Base-by-base conservation (phyloP, 2,113 vertebrate species). In the Dicrurus megarhynchus region DNA sequence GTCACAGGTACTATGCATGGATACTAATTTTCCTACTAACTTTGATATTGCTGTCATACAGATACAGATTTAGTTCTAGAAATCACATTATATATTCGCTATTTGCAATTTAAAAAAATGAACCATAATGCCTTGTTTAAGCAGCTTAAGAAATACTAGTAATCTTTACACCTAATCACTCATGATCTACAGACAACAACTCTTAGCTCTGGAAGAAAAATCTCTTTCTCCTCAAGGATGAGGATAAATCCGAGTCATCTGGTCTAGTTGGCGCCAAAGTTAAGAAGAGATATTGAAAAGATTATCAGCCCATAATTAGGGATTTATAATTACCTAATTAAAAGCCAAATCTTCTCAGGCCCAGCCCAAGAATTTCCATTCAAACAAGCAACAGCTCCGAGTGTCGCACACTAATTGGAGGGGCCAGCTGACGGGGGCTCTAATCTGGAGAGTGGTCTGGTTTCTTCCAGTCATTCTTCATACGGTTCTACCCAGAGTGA, bases 251-350 rank as follows among this genome's bases (percentile, higher is more conserved):
- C 75, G 1, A 95, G 95, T 95, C 82, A 94, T 96, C 96, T 97
- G 93, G 90, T 95, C 93, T 97, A 95, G 87, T 89, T 97, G 97
- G 96, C 55, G 74, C 76, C 77, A 97, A 95, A 91, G 80, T 93
- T 98, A 98, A 98, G 96, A 97, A 65, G 97, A 97, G 92, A 97
- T 89, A 97, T 90, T 94, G 84, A 88, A 97, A 97, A 98, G 98
- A 98, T 98, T 98, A 98, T 96, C 91, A 95, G 67, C 78, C 89
- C 97, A 96, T 98, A 98, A 98, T 98, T 98, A 98, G 97, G 97
- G 98, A 98, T 98, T 98, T 98, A 93, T 97, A 98, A 98, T 99
- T 98, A 98, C 98, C 97, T 98, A 98, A 98, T 98, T 99, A 98
- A 97, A 97, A 97, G 81, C 41, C 76, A 97, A 98, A 98, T 98